Conservation (phyloP, 2,797 vertebrate genomes). For the Premnoplex brunnescens region DNA sequence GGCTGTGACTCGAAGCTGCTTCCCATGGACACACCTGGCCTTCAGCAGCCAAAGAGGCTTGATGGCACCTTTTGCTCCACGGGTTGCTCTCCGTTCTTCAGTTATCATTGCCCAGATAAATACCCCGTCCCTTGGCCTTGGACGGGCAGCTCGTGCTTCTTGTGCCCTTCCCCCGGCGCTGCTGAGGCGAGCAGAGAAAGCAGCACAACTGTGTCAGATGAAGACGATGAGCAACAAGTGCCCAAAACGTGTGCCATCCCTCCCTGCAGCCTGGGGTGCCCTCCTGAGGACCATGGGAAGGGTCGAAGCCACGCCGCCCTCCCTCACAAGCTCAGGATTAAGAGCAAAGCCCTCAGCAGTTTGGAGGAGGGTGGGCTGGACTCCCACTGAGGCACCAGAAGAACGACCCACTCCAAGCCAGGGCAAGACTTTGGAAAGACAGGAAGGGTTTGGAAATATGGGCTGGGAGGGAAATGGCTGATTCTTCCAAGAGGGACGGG, state of each 20-base stretch:
- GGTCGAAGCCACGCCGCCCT: conserved; percentile 49
- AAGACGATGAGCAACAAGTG: conserved; percentile 73
- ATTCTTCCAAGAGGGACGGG: not conserved
- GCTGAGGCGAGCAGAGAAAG: not conserved
- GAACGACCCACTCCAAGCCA: accelerated
- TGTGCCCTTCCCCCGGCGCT: not conserved
- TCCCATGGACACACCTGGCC: not conserved
- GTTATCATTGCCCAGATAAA: conserved; percentile 64
- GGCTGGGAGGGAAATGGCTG: not conserved
- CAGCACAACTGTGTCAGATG: conserved; percentile 49
- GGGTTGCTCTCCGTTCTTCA: conserved; percentile 62
- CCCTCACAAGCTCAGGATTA: conserved; percentile 81
- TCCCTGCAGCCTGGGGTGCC: not conserved
- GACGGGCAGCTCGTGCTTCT: conserved; percentile 51
- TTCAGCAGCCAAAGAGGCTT: not conserved
- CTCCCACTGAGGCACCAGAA: not conserved
- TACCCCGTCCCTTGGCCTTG: conserved; percentile 32
- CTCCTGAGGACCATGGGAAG: not conserved
- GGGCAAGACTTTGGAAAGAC: not conserved
- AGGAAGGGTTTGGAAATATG: not conserved
- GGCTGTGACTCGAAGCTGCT: not conserved
- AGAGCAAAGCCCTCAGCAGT: conserved; percentile 40
- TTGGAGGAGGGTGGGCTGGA: not conserved
- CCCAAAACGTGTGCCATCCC: conserved; percentile 52
- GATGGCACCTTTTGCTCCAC: conserved; percentile 65